These are phyloP conservation scores for Halcyon chelicuti DNA, from an alignment of 2,797 vertebrate species.

Conservation along the genomic window DNA sequence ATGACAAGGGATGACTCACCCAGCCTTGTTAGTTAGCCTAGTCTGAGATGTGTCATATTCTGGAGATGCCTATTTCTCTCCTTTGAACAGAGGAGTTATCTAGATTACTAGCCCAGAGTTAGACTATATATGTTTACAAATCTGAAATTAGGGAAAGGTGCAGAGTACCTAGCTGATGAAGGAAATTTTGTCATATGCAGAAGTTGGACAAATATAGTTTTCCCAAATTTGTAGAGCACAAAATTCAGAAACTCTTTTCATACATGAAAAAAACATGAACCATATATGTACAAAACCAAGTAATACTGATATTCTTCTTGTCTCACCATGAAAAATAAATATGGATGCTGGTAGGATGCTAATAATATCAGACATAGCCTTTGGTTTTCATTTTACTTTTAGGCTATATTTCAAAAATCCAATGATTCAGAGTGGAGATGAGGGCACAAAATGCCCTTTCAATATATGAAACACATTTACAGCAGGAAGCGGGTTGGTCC, in stretches of 20 bases:
- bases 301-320: background rate
- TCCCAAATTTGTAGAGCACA: background rate
- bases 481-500: background rate
- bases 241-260: background rate
- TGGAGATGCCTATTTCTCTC: background rate
- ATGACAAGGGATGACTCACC: background rate
- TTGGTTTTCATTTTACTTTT: slow-evolving; percentile 36
- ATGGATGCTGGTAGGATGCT: background rate
- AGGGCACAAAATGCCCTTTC: slow-evolving; percentile 16
- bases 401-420: slow-evolving; percentile 24
- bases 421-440: background rate
- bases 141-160: background rate
- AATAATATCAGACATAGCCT: slow-evolving; percentile 15
- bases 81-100: background rate
- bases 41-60: background rate
- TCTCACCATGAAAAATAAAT: background rate
- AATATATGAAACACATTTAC: background rate
- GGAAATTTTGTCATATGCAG: background rate
- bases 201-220: background rate
- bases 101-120: background rate
- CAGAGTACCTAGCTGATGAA: background rate
- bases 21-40: background rate
- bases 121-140: background rate
- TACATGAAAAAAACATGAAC: background rate
- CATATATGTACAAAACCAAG: background rate